Conservation (phyloP, 2,888 invertebrate genomes). For the Xylocampa areola region DNA sequence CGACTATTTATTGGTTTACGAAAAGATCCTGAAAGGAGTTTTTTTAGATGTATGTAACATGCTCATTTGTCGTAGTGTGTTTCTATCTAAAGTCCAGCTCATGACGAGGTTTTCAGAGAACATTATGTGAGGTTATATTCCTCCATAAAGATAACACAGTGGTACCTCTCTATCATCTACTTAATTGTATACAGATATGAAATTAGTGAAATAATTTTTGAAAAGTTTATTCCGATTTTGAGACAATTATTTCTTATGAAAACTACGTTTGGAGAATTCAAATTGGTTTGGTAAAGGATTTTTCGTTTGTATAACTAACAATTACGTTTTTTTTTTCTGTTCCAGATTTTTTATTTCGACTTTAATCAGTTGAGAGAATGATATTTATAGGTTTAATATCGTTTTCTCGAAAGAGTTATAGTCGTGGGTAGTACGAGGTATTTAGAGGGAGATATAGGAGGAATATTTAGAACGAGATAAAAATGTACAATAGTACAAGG, state of each 20-base stretch:
- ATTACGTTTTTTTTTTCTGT: slow-evolving; percentile 59
- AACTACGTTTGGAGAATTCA: slow-evolving; percentile 39
- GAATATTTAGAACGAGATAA: slow-evolving; percentile 24
- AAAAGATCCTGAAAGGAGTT: too few species aligned
- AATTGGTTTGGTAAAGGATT: slow-evolving; percentile 32
- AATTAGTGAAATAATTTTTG: slow-evolving; percentile 35
- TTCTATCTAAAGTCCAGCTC: too few species aligned
- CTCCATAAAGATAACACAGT: slow-evolving; percentile 2
- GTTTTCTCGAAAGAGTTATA: slow-evolving; percentile 39
- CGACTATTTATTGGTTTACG: background rate
- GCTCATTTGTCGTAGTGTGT: too few species aligned
- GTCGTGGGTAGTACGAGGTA: slow-evolving; percentile 44
- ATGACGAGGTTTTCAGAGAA: too few species aligned
- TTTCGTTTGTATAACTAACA: slow-evolving; percentile 51
- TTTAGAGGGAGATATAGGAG: slow-evolving; percentile 10
- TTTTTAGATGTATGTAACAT: too few species aligned
- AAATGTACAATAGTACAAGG: slow-evolving; percentile 43
- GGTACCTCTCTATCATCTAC: slow-evolving; percentile 30
- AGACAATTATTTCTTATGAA: slow-evolving; percentile 32
- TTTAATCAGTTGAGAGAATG: slow-evolving; percentile 40
- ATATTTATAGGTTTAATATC: slow-evolving; percentile 12
- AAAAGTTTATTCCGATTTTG: slow-evolving; percentile 34
- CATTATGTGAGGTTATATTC: background rate
- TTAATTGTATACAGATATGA: slow-evolving; percentile 39
- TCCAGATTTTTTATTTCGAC: slow-evolving; percentile 58